A percentile compares a stretch with the other conserved stretches of the same genome.
Evolutionary conservation across 2,888 invertebrate genomes (phyloP).

Genomic region (Tipula lateralis): DNA sequence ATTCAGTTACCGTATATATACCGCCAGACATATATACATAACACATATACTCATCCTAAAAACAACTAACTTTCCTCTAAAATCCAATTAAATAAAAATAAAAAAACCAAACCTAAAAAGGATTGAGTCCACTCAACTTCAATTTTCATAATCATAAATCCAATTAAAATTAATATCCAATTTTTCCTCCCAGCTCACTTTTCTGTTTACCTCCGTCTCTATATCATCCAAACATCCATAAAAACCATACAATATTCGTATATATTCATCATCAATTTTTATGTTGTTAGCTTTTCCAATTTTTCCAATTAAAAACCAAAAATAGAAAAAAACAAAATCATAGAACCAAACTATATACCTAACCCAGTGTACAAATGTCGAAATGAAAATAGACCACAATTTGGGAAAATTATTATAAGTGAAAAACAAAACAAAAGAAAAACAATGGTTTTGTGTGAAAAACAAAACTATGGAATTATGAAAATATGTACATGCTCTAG

Average conservation of each 20-base stretch:
- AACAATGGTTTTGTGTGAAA: neutral
- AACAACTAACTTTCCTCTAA: neutral
- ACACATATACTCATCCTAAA: neutral
- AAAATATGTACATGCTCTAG: neutral
- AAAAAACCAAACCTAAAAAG: neutral
- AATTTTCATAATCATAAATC: constrained; percentile 11
- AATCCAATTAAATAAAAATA: neutral
- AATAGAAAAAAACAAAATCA: neutral
- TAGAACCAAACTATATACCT: neutral
- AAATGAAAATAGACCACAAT: neutral
- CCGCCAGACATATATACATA: neutral
- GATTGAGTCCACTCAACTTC: neutral
- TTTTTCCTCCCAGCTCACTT: neutral
- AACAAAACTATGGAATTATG: neutral
- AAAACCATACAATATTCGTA: neutral
- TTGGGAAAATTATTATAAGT: neutral
- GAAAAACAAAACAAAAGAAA: neutral
- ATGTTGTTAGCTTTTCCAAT: neutral
- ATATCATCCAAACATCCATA: neutral
- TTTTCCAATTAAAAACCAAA: neutral
- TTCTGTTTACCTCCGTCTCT: neutral
- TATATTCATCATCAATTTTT: neutral
- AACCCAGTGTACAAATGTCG: neutral
- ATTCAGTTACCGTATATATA: neutral
- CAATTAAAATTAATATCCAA: constrained; percentile 11